Evolutionary conservation across 2,113 vertebrate genomes (phyloP).

Genomic region (Phyllopteryx taeniolatus): DNA sequence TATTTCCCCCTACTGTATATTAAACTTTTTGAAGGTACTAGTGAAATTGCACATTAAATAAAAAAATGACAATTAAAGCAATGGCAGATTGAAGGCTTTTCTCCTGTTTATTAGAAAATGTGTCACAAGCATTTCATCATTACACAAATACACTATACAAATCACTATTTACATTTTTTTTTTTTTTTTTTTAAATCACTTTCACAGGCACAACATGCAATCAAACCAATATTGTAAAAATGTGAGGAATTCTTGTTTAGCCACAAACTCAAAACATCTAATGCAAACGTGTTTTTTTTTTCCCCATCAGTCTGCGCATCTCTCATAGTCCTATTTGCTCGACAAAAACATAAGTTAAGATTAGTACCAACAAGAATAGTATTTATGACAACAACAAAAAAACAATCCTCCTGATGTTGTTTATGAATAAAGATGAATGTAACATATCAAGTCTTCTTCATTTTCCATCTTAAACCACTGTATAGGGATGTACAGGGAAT

Average conservation of each 20-base stretch:
- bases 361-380: background rate
- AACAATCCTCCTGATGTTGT: background rate
- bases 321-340: background rate
- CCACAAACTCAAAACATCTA: background rate
- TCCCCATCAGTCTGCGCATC: background rate
- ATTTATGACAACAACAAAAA: background rate
- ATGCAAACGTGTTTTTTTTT: background rate
- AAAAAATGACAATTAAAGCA: conserved; percentile 41
- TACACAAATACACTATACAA: conserved; percentile 19
- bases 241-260: background rate
- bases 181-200: conserved; percentile 3
- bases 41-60: background rate
- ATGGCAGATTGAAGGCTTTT: conserved; percentile 11
- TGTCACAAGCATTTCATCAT: conserved; percentile 11
- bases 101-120: conserved; percentile 51
- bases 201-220: conserved; percentile 35
- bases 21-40: background rate
- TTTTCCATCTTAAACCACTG: background rate
- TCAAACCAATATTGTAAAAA: conserved; percentile 2
- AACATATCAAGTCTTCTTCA: background rate
- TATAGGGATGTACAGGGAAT: background rate
- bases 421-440: background rate
- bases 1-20: no score
- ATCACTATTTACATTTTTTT: conserved; percentile 5
- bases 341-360: background rate